These are phyloP conservation scores for Caenorhabditis latens DNA, from an alignment of 1,140 invertebrate species.

Conservation along the genomic window DNA sequence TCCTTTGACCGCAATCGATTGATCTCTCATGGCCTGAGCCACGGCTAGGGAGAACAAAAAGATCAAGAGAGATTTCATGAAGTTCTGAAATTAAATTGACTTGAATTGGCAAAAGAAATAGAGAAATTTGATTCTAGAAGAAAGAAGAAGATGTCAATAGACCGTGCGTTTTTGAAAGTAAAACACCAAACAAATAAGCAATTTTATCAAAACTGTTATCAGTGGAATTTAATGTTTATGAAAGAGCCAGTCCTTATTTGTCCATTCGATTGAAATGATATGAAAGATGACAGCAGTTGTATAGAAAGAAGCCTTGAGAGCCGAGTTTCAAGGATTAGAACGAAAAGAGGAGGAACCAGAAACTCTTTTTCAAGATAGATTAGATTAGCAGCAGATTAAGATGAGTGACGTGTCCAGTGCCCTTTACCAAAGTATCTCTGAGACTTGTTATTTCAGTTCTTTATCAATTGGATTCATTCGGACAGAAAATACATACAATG, in stretches of 20 bases:
- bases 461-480: too few relatives aligned
- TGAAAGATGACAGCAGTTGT: constrained; percentile 7
- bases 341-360: not conserved
- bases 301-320: not conserved
- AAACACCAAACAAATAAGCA: not conserved
- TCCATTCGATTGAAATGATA: not conserved
- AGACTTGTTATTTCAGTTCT: too few relatives aligned
- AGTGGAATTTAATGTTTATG: not conserved
- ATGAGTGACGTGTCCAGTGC: too few relatives aligned
- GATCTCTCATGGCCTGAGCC: constrained; percentile 27
- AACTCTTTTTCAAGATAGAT: too few relatives aligned
- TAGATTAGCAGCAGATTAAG: too few relatives aligned
- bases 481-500: not conserved
- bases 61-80: constrained; percentile 9
- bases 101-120: too few relatives aligned
- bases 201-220: constrained; percentile 30
- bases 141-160: not conserved
- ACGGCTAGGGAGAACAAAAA: not conserved
- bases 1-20: constrained; percentile 61
- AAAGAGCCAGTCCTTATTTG: not conserved
- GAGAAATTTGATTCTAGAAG: not conserved
- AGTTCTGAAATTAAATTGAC: not conserved
- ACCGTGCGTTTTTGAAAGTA: constrained; percentile 2
- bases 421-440: too few relatives aligned
- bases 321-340: not conserved